A percentile compares a stretch with the other conserved stretches of the same genome.
Evolutionary conservation across 2,113 vertebrate species (phyloP).

Genomic region (Mobula hypostoma): DNA sequence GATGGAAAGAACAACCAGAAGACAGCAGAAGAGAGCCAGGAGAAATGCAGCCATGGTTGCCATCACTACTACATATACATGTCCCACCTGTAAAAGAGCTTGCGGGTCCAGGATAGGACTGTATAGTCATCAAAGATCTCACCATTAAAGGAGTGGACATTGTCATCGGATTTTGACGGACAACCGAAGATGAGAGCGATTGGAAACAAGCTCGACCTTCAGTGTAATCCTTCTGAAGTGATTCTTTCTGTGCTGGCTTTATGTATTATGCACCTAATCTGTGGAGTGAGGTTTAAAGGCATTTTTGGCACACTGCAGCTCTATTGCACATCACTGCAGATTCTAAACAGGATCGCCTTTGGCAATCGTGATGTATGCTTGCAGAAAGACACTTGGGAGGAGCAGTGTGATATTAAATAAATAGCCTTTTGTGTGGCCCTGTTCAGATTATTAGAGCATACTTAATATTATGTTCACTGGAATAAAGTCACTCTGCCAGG

Average conservation of each 20-base stretch:
- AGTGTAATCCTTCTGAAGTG: not conserved
- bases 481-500: not conserved
- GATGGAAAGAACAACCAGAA: no score
- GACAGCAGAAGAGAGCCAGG: no score
- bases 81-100: no score
- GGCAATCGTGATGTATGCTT: not conserved
- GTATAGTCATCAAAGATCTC: no score
- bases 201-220: not conserved
- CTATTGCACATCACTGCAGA: not conserved
- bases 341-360: not conserved
- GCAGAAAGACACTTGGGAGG: not conserved
- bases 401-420: not conserved
- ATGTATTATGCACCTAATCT: not conserved
- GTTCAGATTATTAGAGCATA: not conserved
- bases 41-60: no score
- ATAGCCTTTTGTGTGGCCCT: not conserved
- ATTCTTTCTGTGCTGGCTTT: not conserved
- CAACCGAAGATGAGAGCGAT: not conserved
- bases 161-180: no score
- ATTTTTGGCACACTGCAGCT: not conserved
- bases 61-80: no score
- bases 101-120: no score
- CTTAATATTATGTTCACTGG: not conserved
- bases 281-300: not conserved
- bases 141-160: no score